A percentile compares a stretch with the other conserved stretches of the same genome.
These are phyloP conservation scores for Cryptosula pallasiana DNA, from an alignment of 2,888 invertebrate species.

Conservation along the genomic window DNA sequence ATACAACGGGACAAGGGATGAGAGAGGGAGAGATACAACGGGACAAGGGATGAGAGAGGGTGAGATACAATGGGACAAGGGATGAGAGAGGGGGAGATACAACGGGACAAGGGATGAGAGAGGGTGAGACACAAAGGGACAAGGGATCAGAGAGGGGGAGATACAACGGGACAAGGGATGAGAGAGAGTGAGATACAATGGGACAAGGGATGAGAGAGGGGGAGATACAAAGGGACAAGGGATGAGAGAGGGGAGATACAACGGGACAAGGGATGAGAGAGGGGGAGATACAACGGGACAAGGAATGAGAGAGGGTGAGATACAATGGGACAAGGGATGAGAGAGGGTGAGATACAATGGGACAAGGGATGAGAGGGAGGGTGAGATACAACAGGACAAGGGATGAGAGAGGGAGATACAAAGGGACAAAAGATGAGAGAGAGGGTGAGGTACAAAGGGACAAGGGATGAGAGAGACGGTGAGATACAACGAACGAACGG, in stretches of 20 bases:
- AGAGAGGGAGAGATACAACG: background rate
- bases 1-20: background rate
- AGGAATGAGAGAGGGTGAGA: background rate
- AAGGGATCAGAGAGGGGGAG: constrained; percentile 16
- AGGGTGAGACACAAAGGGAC: constrained; percentile 20
- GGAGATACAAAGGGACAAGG: background rate
- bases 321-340: background rate
- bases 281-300: background rate
- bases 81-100: background rate
- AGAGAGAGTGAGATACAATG: background rate
- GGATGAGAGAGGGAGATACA: background rate
- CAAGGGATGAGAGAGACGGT: background rate
- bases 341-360: background rate
- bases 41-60: background rate
- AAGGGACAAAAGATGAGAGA: background rate
- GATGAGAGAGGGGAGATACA: background rate
- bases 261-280: background rate
- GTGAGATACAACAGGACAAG: background rate
- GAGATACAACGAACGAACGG: background rate
- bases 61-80: background rate
- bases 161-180: background rate
- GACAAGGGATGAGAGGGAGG: background rate
- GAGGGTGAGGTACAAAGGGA: background rate
- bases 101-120: background rate
- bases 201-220: background rate